Percentiles rank a stretch among this genome's conserved stretches.
These are phyloP conservation scores for Mus minutoides DNA, from an alignment of 2,797 vertebrate genomes.

Conservation along the genomic window DNA sequence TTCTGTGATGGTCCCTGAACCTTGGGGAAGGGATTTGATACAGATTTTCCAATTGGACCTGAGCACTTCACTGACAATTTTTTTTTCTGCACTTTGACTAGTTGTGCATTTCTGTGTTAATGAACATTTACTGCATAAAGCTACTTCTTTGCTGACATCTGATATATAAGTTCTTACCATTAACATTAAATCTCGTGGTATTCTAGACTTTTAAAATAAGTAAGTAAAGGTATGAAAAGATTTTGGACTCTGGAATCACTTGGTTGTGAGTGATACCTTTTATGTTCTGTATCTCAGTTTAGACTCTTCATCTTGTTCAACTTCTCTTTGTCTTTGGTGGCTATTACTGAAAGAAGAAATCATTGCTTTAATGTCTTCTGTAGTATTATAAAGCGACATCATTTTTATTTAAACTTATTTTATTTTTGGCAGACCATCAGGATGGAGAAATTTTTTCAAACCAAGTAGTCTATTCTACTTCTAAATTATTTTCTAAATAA, in stretches of 20 bases:
- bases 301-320: conserved; percentile 15
- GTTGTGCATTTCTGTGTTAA: not conserved
- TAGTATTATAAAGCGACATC: not conserved
- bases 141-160: not conserved
- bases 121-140: not conserved
- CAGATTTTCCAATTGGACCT: not conserved
- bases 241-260: not conserved
- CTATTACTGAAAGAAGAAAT: not conserved
- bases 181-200: conserved; percentile 16
- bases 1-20: not conserved
- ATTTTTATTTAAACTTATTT: conserved; percentile 5
- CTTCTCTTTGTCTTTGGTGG: not conserved
- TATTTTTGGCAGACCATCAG: not conserved
- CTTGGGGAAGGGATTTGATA: not conserved
- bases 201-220: not conserved
- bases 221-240: conserved; percentile 13
- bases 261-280: not conserved
- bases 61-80: not conserved
- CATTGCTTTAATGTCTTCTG: conserved; percentile 1
- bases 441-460: conserved; percentile 1
- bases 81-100: not conserved
- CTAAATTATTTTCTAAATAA: conserved; percentile 40
- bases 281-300: not conserved
- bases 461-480: not conserved
- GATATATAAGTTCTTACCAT: conserved; percentile 7